Percentiles rank a stretch among this genome's conserved stretches.
phyloP scores from a whole-genome alignment of 2,797 vertebrate genomes.

The Acanthornis magna region DNA sequence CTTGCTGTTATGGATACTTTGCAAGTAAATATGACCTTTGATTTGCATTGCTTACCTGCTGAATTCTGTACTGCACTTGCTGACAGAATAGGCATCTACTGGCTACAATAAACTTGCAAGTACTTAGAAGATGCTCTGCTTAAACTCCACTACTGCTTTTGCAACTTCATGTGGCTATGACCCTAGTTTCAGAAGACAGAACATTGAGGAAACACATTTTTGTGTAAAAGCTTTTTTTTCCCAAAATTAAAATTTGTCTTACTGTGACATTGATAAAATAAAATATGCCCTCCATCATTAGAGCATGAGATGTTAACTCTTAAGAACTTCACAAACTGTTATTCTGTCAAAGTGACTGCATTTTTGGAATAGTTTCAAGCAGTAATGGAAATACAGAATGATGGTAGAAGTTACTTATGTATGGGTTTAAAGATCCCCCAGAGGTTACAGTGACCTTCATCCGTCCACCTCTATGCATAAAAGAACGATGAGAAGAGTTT shows the following conservation, averaged over 20 bases:
- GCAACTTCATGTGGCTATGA: not conserved
- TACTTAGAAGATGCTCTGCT: not conserved
- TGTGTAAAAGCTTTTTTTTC: not conserved
- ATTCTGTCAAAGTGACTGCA: not conserved
- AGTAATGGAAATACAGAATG: not conserved
- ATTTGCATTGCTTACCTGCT: not conserved
- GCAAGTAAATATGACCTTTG: not conserved
- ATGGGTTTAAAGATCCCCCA: not conserved
- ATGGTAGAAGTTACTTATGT: not conserved
- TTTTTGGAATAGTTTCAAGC: not conserved
- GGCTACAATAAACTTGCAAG: not conserved
- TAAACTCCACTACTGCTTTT: not conserved
- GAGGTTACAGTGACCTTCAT: not conserved
- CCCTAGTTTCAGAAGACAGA: not conserved
- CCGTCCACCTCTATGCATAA: not conserved
- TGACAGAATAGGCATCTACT: not conserved
- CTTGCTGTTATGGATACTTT: not conserved
- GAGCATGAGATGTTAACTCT: not conserved
- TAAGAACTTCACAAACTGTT: not conserved
- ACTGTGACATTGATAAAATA: not conserved
- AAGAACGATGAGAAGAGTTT: not conserved
- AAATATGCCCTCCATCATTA: not conserved
- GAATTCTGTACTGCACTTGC: not conserved
- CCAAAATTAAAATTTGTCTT: not conserved
- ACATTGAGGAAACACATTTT: not conserved